phyloP scores from a whole-genome alignment of 2,113 vertebrate species.

The Ondatra zibethicus region DNA sequence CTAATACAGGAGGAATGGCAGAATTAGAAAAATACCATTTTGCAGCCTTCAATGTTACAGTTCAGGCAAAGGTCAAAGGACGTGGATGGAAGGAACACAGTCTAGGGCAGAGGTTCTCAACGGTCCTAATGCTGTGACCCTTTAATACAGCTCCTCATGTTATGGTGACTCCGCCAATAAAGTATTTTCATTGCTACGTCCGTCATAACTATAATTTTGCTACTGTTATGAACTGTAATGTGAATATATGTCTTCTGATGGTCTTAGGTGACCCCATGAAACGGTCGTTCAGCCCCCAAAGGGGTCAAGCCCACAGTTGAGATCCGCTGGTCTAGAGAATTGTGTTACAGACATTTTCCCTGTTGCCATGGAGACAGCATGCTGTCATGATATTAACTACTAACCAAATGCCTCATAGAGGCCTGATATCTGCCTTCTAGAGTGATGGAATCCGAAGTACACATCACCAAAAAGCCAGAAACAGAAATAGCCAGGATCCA shows the following conservation, averaged over 20 bases:
- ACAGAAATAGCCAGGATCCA: not conserved
- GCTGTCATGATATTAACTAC: not conserved
- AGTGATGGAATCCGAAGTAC: not conserved
- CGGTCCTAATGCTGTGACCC: not conserved
- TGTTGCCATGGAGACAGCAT: not conserved
- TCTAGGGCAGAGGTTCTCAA: not conserved
- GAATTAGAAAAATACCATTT: not conserved
- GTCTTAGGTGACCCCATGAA: not conserved
- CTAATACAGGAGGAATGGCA: conserved; percentile 6
- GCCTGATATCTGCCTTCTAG: not conserved
- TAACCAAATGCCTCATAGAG: conserved; percentile 9
- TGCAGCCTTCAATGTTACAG: not conserved
- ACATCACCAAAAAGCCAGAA: not conserved
- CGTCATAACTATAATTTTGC: not conserved
- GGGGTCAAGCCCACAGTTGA: not conserved
- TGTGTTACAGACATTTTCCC: not conserved
- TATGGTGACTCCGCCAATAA: not conserved
- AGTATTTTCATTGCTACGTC: not conserved
- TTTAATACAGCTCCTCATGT: not conserved
- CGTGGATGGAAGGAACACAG: not conserved
- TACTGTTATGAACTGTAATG: not conserved
- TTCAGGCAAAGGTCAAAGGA: not conserved
- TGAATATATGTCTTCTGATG: not conserved
- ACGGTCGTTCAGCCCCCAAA: not conserved
- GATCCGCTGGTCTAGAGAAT: not conserved